These are phyloP conservation scores for Drosophila paucipuncta DNA, from an alignment of 2,888 invertebrate species.

Conservation along the genomic window DNA sequence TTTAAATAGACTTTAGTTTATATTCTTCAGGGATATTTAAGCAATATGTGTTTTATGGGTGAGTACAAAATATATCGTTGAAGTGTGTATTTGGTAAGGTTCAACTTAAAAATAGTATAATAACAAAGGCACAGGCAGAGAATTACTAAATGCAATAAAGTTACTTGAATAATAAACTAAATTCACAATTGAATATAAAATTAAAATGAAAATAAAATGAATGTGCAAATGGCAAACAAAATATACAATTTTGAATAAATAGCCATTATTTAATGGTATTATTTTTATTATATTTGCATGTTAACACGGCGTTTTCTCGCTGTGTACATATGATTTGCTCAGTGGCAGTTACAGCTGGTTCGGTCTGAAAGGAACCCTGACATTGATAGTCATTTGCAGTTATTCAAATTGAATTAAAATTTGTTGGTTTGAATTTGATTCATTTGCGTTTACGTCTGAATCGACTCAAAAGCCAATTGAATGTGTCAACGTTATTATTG, in stretches of 20 bases:
- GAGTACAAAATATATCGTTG: neutral
- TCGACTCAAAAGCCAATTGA: slow-evolving; percentile 45
- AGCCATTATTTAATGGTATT: neutral
- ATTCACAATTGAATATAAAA: neutral
- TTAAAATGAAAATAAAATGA: neutral
- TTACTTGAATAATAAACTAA: neutral
- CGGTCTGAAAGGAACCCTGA: slow-evolving; percentile 30
- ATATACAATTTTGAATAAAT: neutral
- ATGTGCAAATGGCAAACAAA: neutral
- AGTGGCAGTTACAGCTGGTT: slow-evolving; percentile 42
- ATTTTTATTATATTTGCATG: neutral
- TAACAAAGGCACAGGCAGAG: neutral
- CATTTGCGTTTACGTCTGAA: slow-evolving; percentile 50
- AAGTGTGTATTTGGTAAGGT: neutral
- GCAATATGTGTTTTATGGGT: neutral
- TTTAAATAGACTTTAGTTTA: slow-evolving; percentile 15
- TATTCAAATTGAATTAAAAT: slow-evolving; percentile 71
- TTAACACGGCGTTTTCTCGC: neutral
- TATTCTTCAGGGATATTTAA: neutral
- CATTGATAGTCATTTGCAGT: slow-evolving; percentile 52
- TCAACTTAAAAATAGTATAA: neutral
- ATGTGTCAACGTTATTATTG: slow-evolving; percentile 32
- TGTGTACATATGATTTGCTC: slow-evolving; percentile 1
- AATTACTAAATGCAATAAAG: neutral
- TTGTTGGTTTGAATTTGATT: slow-evolving; percentile 48